A percentile compares a stretch with the other conserved stretches of the same genome.
phyloP scores from a whole-genome alignment of 2,888 invertebrate genomes.

The Troides oblongomaculatus region DNA sequence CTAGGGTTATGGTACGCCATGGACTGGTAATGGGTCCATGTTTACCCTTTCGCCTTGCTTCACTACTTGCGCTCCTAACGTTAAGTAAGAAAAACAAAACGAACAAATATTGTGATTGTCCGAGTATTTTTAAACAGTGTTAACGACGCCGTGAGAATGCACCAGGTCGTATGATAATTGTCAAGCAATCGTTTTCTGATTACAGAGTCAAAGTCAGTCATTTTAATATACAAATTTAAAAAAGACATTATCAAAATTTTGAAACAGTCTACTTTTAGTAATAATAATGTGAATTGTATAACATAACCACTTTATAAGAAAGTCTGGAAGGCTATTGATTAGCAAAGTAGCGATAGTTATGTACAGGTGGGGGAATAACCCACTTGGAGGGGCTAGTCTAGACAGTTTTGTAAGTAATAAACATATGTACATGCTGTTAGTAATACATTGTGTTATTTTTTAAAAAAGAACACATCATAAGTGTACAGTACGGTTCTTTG shows the following conservation, averaged over 20 bases:
- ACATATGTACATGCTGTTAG: background rate
- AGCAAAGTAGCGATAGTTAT: background rate
- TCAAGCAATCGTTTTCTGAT: background rate
- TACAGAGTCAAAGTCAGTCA: background rate
- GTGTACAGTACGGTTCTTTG: too few species aligned
- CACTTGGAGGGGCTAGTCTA: conserved; percentile 1
- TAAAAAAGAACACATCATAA: too few species aligned
- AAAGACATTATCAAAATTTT: background rate
- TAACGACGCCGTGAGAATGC: background rate
- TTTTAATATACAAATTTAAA: background rate
- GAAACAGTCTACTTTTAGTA: background rate
- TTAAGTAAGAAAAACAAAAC: conserved; percentile 2
- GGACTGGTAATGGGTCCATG: conserved; percentile 9
- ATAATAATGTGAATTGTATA: background rate
- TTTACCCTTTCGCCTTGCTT: conserved; percentile 10
- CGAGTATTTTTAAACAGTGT: conserved; percentile 4
- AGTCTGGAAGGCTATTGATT: background rate
- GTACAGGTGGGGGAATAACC: background rate
- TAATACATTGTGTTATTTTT: background rate
- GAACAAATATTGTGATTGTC: conserved; percentile 10
- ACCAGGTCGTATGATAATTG: background rate
- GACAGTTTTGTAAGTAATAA: background rate
- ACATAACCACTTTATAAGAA: background rate
- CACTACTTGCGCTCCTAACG: conserved; percentile 8
- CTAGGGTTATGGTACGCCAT: conserved; percentile 1